Evolutionary conservation across 2,888 invertebrate species (phyloP).

Genomic region (Operophtera brumata): DNA sequence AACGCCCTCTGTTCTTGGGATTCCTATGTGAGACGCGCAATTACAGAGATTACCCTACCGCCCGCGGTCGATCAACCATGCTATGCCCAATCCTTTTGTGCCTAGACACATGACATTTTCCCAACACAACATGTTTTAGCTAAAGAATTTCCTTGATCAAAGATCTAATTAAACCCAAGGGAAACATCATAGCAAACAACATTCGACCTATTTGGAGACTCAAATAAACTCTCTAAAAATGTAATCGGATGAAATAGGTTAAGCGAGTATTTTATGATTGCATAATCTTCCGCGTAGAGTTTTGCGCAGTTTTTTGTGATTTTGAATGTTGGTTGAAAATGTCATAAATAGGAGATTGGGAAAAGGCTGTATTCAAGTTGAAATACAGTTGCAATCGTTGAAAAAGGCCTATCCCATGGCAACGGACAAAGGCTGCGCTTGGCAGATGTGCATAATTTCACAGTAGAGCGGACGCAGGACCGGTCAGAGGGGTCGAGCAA

Average conservation of each 20-base stretch:
- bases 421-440: constrained; percentile 36
- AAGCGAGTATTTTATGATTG: constrained; percentile 16
- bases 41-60: constrained; percentile 42
- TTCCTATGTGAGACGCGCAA: constrained; percentile 51
- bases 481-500: constrained; percentile 63
- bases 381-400: constrained; percentile 10
- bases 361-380: background rate
- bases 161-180: background rate
- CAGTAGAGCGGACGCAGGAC: constrained; percentile 65
- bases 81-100: constrained; percentile 13
- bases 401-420: constrained; percentile 23
- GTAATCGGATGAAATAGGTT: constrained; percentile 18
- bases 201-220: constrained; percentile 12
- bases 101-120: constrained; percentile 6
- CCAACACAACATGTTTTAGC: background rate
- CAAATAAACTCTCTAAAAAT: constrained; percentile 18
- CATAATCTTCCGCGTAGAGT: constrained; percentile 1
- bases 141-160: background rate
- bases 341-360: no score
- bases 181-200: constrained; percentile 3
- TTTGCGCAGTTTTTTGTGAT: constrained; percentile 1
- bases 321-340: constrained; percentile 9
- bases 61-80: constrained; percentile 35
- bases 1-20: constrained; percentile 63
- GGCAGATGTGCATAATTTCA: constrained; percentile 75